Conservation (phyloP, 2,797 vertebrate genomes). For the Lacerta bilineata region DNA sequence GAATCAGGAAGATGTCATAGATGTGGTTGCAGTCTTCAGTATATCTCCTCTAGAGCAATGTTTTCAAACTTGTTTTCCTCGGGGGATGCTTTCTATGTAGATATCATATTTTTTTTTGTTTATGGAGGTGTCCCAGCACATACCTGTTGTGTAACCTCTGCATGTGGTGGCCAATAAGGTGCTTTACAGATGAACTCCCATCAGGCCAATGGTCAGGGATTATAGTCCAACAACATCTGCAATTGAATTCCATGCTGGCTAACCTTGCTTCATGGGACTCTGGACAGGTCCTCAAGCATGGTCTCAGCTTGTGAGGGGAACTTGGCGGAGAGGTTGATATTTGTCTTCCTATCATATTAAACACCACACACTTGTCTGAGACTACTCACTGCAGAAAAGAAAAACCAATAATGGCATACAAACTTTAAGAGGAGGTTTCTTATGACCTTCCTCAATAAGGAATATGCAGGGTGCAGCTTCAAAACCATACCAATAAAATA, state of each 20-base stretch:
- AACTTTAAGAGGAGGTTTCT: background rate
- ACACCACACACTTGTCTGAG: background rate
- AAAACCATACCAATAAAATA: background rate
- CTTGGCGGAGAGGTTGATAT: background rate
- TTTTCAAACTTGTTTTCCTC: background rate
- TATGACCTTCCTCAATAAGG: too few species aligned
- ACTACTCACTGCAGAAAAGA: background rate
- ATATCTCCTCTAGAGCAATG: background rate
- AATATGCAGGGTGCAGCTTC: background rate
- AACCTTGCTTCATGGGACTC: background rate
- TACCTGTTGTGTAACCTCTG: background rate
- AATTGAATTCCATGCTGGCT: too few species aligned
- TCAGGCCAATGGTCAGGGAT: too few species aligned
- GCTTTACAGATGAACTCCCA: too few species aligned
- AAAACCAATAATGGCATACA: background rate
- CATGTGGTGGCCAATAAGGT: too few species aligned
- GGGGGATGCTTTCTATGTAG: background rate
- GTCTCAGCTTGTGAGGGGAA: background rate
- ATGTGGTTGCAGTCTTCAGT: background rate
- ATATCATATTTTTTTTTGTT: background rate
- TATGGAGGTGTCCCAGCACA: background rate
- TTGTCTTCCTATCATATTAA: too few species aligned
- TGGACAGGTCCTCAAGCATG: background rate
- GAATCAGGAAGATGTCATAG: slow-evolving; percentile 3
- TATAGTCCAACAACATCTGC: too few species aligned